A percentile compares a stretch with the other conserved stretches of the same genome.
phyloP scores from a whole-genome alignment of 2,888 invertebrate species.

The Odontomyia ornata region DNA sequence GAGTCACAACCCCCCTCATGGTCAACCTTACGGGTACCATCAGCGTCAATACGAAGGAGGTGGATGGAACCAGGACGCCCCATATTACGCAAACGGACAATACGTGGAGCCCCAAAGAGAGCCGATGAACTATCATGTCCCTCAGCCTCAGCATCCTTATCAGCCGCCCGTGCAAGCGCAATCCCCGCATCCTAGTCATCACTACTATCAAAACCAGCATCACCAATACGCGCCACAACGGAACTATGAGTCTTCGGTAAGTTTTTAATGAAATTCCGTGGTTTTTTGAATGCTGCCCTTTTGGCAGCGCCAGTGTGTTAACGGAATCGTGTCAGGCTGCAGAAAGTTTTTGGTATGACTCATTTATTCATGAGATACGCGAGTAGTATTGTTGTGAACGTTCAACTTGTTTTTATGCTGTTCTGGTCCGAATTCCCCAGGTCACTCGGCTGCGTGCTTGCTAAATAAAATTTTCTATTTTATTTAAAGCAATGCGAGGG shows the following conservation, averaged over 20 bases:
- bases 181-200: constrained; percentile 1
- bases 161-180: background rate
- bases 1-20: constrained; percentile 26
- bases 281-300: background rate
- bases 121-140: background rate
- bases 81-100: background rate
- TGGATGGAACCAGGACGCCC: constrained; percentile 3
- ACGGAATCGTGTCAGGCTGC: too few species aligned
- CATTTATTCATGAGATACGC: too few species aligned
- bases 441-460: too few species aligned
- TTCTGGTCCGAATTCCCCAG: background rate
- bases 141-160: background rate
- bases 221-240: constrained; percentile 2
- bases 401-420: background rate
- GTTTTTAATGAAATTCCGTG: background rate
- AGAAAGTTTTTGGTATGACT: too few species aligned
- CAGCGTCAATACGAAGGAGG: background rate
- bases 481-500: too few species aligned
- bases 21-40: constrained; percentile 1
- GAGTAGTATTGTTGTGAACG: background rate
- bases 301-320: background rate
- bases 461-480: too few species aligned
- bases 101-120: background rate
- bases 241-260: constrained; percentile 30
- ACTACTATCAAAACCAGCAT: background rate